Evolutionary conservation across 2,888 invertebrate species (phyloP), one percentile per base, ranked within the genome.

Genomic region (Thelaira solivaga): DNA sequence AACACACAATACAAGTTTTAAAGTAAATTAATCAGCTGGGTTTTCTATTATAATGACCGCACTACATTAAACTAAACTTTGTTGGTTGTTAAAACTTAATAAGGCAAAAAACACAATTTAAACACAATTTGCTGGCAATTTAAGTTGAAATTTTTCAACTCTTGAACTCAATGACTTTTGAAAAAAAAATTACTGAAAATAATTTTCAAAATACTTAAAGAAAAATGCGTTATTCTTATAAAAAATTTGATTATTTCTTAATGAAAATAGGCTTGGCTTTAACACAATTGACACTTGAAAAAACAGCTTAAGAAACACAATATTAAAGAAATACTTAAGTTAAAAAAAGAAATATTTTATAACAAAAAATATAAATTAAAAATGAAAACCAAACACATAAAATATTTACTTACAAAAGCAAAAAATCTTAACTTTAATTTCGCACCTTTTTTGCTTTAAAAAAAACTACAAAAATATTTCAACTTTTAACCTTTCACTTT

Each of bases 401-500:
- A 74, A 59, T 69, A 69, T 51, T 65, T 78, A n/a, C n/a, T n/a
- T n/a, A n/a, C n/a, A n/a, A n/a, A n/a, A n/a, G n/a, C 22, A 59
- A 65, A 61, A 34, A 69, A 74, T 64, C 78, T 36, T 41, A 74
- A 74, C 69, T 69, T 64, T 68, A 55, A 71, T 74, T 78, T 74
- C 74, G 69, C 74, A 74, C 74, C 78, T 78, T 71, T 69, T 74
- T 61, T 59, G 22, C 16, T 10, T 3, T n/a, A 20, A 43, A 34
- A 68, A 61, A 43, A 31, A 39, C 18, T 11, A 26, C 18, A 59
- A 55, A 75, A 53, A 76, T 68, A 80, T 80, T 80, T 81, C 69
- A 75, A 82, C 81, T 80, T 80, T 81, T 80, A 81, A 82, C 82
- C 82, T 82, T 82, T 82, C 82, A 80, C 82, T 82, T 82, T 82